These are phyloP conservation scores for Pyrocephalus nanus DNA, from an alignment of 2,797 vertebrate genomes.

Conservation along the genomic window DNA sequence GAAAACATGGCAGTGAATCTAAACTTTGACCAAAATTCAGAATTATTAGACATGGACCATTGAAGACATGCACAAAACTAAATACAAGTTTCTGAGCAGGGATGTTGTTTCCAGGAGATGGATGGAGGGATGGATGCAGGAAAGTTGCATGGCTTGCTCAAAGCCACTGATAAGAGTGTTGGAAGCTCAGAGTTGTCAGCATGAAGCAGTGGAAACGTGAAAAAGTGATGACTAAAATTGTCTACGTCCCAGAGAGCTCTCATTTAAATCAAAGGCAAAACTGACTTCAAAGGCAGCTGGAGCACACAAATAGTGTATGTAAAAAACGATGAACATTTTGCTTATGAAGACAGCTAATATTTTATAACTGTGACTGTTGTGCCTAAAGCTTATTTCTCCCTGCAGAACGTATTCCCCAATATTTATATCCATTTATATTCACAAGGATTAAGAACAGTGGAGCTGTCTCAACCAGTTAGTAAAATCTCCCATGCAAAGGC, in stretches of 20 bases:
- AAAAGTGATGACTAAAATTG: background rate
- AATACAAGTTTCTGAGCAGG: background rate
- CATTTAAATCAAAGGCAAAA: slow-evolving; percentile 1
- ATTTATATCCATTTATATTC: slow-evolving; percentile 28
- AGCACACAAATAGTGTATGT: background rate
- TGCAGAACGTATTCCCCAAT: background rate
- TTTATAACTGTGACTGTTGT: background rate
- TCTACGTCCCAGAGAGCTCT: background rate
- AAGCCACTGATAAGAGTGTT: background rate
- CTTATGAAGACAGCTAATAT: background rate
- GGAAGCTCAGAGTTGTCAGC: background rate
- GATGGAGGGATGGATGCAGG: background rate
- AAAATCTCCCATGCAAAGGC: background rate
- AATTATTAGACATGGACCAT: background rate
- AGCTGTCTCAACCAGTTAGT: slow-evolving; percentile 22
- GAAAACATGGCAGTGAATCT: background rate
- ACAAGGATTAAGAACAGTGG: slow-evolving; percentile 16
- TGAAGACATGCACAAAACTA: background rate
- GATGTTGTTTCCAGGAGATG: background rate
- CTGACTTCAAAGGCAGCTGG: background rate
- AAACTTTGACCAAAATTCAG: background rate
- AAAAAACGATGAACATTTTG: background rate
- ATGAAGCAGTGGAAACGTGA: background rate
- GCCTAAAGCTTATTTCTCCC: slow-evolving; percentile 20
- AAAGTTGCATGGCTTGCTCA: background rate